Conservation (phyloP, 1,140 invertebrate genomes). For the Pteromalus puparum region DNA sequence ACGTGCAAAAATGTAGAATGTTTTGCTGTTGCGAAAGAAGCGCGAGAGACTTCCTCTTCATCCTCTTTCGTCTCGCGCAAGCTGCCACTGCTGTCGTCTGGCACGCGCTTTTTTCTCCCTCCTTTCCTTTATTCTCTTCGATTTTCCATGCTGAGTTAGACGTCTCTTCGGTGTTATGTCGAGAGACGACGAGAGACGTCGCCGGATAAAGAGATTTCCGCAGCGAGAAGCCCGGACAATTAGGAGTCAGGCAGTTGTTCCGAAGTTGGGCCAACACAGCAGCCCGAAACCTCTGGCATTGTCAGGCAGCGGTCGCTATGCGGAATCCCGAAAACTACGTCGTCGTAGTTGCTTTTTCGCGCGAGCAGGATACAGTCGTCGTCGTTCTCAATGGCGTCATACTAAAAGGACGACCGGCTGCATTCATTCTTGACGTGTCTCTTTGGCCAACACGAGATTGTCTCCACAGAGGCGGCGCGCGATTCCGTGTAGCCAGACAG, state of each 20-base stretch:
- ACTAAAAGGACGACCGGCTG: neutral
- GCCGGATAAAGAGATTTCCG: conserved; percentile 52
- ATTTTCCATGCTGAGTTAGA: conserved; percentile 13
- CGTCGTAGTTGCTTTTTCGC: neutral
- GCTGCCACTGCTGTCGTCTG: neutral
- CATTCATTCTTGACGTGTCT: conserved; percentile 6
- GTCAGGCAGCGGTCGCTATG: neutral
- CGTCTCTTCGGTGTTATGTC: neutral
- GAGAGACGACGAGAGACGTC: neutral
- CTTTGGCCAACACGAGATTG: conserved; percentile 32
- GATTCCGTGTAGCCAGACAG: conserved; percentile 37
- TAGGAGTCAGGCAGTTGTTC: conserved; percentile 66
- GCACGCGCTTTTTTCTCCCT: conserved; percentile 10
- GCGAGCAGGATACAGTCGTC: neutral
- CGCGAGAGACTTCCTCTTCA: conserved; percentile 26
- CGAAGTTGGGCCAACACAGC: conserved; percentile 68
- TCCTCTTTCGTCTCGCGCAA: conserved; percentile 49
- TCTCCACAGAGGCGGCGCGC: conserved; percentile 26
- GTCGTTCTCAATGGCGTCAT: neutral
- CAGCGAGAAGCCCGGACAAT: conserved; percentile 62
- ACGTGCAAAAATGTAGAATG: conserved; percentile 40
- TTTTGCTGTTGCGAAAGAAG: neutral
- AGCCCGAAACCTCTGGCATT: conserved; percentile 18
- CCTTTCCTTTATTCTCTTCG: conserved; percentile 30
- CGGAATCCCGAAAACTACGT: conserved; percentile 7